Base-by-base conservation (phyloP, 1,140 invertebrate genomes). In the Neodiprion pinetum region DNA sequence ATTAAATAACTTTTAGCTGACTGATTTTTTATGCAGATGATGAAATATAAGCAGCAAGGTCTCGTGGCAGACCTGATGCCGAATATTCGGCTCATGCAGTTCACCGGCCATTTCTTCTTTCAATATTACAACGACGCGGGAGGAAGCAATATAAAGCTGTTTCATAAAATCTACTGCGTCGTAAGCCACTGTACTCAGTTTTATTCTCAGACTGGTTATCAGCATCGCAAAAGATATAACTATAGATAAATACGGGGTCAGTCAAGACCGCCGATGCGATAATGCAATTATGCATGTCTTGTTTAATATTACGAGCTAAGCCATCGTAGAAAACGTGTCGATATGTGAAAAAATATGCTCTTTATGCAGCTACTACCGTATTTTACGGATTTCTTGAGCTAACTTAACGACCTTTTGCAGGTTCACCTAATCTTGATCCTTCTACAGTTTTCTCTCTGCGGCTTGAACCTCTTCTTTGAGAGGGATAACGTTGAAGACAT, bases 1-100 rank as follows among this genome's bases (percentile, higher is more conserved):
- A 28, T 61, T 61, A 61, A 14, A 11, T 61, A 61, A n/a, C 53
- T n/a, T 7, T 61, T 8, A 5, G 53, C 9, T 61, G 11, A 14
- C 53, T 61, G 5, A 61, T 61, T n/a, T 61, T 61, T 61, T n/a
- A 70, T 83, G 71, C 81, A 90, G 88, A 91, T 90, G 88, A 90
- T 91, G 89, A 90, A 90, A 83, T 88, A 89, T 75, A 91, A 91
- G 80, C 84, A 88, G 74, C 82, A 85, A 71, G 94, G 94, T 85
- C 92, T 96, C 49, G 94, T 95, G 87, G 92, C 93, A 80, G 94
- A 96, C 84, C 87, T 96, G 75, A 92, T 95, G 92, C 94, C 94
- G 47, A 95, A 95, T 77, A 95, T 96, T 78, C 90, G 91, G 77
- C 82, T 95, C 50, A 95, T 96, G 92, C 93, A 95, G 84, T 86